phyloP scores from a whole-genome alignment of 2,113 vertebrate species.

The Phylloscopus trochiloides region DNA sequence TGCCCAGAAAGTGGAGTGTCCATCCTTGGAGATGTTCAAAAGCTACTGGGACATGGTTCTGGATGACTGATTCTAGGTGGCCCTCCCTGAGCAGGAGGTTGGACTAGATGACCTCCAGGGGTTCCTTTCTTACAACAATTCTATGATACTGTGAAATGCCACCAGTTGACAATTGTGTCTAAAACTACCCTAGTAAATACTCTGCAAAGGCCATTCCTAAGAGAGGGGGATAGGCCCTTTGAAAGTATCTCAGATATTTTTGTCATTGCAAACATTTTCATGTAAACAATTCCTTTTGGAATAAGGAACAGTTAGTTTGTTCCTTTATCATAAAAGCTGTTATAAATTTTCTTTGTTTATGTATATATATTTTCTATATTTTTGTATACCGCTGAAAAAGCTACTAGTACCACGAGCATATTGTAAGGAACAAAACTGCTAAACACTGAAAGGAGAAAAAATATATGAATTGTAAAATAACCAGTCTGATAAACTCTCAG shows the following conservation, averaged over 20 bases:
- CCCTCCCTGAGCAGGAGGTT: neutral
- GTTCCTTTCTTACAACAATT: neutral
- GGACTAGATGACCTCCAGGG: neutral
- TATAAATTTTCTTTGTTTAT: neutral
- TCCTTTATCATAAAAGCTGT: neutral
- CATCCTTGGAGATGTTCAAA: neutral
- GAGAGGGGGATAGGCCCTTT: neutral
- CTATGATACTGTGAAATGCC: neutral
- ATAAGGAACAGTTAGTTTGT: neutral
- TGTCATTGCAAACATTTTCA: neutral
- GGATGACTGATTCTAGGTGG: neutral
- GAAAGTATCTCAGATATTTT: neutral
- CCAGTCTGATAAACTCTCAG: neutral
- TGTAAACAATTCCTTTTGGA: neutral
- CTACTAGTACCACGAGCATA: accelerated
- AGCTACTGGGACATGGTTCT: neutral
- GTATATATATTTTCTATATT: neutral
- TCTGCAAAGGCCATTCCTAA: neutral
- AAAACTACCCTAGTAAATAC: neutral
- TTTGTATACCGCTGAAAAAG: neutral
- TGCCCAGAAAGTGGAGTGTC: neutral
- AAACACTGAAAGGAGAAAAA: neutral
- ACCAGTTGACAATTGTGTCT: neutral
- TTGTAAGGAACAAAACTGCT: neutral
- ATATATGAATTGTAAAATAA: neutral